A percentile compares a stretch with the other conserved stretches of the same genome.
Evolutionary conservation across 2,888 invertebrate species (phyloP).

Genomic region (Melanargia galathea): DNA sequence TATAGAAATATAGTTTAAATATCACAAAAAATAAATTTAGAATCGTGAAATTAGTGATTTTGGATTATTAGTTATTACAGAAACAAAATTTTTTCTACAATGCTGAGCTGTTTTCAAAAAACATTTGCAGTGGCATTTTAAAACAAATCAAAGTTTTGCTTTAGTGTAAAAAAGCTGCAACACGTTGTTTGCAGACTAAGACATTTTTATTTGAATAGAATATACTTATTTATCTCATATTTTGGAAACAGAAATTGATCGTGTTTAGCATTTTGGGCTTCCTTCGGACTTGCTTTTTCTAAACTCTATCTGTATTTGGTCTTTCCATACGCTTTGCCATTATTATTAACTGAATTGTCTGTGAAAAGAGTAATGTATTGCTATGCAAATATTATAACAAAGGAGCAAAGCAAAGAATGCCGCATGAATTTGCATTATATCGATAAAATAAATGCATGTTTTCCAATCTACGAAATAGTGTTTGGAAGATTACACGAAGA

Average conservation of each 20-base stretch:
- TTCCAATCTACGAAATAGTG: slow-evolving; percentile 16
- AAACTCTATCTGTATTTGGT: slow-evolving; percentile 56
- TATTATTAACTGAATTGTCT: slow-evolving; percentile 29
- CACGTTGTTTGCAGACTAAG: neutral
- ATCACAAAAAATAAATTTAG: no score
- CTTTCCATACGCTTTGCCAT: slow-evolving; percentile 37
- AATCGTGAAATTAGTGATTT: no score
- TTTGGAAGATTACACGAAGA: slow-evolving; percentile 14
- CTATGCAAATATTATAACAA: slow-evolving; percentile 11
- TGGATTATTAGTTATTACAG: no score
- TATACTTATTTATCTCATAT: slow-evolving; percentile 34
- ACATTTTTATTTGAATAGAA: neutral
- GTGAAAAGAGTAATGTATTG: slow-evolving; percentile 21
- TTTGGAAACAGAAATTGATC: slow-evolving; percentile 46
- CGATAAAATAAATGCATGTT: slow-evolving; percentile 32
- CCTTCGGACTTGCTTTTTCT: slow-evolving; percentile 53
- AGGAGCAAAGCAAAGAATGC: slow-evolving; percentile 22
- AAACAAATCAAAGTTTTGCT: no score
- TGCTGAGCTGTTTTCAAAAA: no score
- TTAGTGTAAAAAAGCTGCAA: neutral
- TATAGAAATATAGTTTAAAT: no score
- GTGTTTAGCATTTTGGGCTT: slow-evolving; percentile 49
- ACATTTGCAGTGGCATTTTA: no score
- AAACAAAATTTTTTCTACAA: no score
- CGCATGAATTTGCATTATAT: slow-evolving; percentile 29